Conservation (phyloP, 2,888 invertebrate genomes). For the Argyresthia albistria region DNA sequence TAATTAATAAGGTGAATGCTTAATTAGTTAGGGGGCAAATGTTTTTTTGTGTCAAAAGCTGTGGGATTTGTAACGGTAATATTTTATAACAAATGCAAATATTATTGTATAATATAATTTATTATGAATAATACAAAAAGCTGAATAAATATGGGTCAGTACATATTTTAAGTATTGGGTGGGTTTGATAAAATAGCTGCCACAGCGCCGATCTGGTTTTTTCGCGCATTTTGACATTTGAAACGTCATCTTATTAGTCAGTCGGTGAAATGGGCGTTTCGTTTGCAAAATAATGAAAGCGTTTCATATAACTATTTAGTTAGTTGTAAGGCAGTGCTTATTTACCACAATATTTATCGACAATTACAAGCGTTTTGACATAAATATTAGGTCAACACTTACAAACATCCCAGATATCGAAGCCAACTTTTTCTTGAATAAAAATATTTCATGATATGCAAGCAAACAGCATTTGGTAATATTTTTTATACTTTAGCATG, state of each 20-base stretch:
- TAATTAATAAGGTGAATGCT: no score
- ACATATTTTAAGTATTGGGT: constrained; percentile 26
- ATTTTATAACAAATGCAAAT: constrained; percentile 33
- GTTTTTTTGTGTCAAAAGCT: constrained; percentile 27
- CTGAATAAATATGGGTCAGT: constrained; percentile 29
- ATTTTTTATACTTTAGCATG: constrained; percentile 49
- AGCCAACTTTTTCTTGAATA: neutral
- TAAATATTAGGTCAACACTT: constrained; percentile 2
- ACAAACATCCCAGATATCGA: neutral
- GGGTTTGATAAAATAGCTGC: constrained; percentile 22
- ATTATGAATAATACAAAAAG: constrained; percentile 50
- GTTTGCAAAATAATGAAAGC: neutral
- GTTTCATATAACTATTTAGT: constrained; percentile 15
- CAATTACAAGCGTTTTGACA: constrained; percentile 40
- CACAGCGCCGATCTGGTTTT: constrained; percentile 9
- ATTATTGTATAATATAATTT: constrained; percentile 35
- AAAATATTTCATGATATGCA: constrained; percentile 43
- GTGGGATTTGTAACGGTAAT: constrained; percentile 21
- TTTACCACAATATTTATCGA: constrained; percentile 19
- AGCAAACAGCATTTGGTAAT: constrained; percentile 30
- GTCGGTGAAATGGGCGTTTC: neutral
- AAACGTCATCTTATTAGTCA: neutral
- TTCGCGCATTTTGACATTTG: constrained; percentile 15
- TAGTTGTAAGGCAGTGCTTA: constrained; percentile 67
- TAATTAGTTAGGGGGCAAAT: neutral